These are phyloP conservation scores for Zele albiditarsus DNA, from an alignment of 2,888 invertebrate species.

Conservation along the genomic window DNA sequence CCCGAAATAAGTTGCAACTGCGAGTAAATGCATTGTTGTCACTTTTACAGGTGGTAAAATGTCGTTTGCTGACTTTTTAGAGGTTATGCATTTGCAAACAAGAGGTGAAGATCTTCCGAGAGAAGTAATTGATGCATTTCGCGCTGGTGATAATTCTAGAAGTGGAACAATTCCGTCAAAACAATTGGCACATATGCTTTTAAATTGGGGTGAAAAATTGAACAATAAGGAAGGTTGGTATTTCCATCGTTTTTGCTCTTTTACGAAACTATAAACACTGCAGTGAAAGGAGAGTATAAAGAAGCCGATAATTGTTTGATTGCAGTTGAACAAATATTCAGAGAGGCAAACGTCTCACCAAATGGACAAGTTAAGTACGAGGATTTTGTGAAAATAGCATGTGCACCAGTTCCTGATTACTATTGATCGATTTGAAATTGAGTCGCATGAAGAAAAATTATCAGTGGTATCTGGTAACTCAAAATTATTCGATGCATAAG, in stretches of 20 bases:
- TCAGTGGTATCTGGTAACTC: background rate
- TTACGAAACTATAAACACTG: too few species aligned
- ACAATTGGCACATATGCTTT: constrained; percentile 88
- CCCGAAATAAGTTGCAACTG: background rate
- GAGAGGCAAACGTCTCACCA: constrained; percentile 90
- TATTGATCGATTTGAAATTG: constrained; percentile 75
- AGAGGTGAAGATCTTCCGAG: constrained; percentile 86
- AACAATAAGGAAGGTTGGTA: constrained; percentile 77
- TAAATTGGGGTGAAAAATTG: constrained; percentile 94
- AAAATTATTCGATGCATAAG: too few species aligned
- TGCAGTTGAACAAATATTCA: constrained; percentile 88
- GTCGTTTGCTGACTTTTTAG: constrained; percentile 95
- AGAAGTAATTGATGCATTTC: constrained; percentile 92
- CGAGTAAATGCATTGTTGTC: background rate
- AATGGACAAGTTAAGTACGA: constrained; percentile 89
- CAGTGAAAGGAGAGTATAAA: background rate
- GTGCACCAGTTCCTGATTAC: constrained; percentile 94
- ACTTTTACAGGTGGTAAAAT: constrained; percentile 84
- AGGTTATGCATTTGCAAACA: constrained; percentile 95
- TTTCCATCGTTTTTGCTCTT: background rate
- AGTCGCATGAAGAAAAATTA: background rate
- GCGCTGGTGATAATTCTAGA: constrained; percentile 85
- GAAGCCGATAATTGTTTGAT: constrained; percentile 37
- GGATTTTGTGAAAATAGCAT: constrained; percentile 93
- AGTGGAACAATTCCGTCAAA: constrained; percentile 85